phyloP scores from a whole-genome alignment of 1,140 invertebrate genomes.

The Ganaspis sp. region DNA sequence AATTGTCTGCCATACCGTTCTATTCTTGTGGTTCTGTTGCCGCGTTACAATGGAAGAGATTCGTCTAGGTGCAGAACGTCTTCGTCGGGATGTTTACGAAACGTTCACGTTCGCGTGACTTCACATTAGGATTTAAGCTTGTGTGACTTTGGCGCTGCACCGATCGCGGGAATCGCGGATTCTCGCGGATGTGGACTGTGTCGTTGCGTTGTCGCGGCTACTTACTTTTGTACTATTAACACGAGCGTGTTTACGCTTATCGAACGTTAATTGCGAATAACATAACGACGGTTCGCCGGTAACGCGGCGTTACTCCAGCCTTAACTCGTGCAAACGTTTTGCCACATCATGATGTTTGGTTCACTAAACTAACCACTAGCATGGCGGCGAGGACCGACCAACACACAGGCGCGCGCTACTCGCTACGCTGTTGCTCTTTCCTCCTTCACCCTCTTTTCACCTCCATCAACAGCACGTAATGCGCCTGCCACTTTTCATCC shows the following conservation, averaged over 20 bases:
- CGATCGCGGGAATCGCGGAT: conserved; percentile 27
- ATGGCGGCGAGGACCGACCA: conserved; percentile 74
- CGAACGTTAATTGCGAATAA: conserved; percentile 65
- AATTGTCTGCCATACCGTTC: conserved; percentile 35
- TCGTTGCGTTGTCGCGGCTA: conserved; percentile 19
- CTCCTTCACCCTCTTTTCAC: conserved; percentile 22
- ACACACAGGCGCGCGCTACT: conserved; percentile 60
- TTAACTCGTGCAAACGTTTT: conserved; percentile 71
- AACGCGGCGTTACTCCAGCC: conserved; percentile 63
- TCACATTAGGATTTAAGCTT: conserved; percentile 31
- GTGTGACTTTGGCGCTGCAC: conserved; percentile 29
- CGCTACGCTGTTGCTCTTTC: conserved; percentile 59
- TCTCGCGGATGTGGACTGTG: conserved; percentile 22
- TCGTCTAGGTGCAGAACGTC: conserved; percentile 26
- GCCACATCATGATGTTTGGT: conserved; percentile 77
- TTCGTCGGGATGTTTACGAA: conserved; percentile 30
- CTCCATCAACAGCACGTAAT: conserved; percentile 18
- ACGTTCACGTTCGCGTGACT: conserved; percentile 25
- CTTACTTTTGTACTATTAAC: conserved; percentile 58
- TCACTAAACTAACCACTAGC: conserved; percentile 76
- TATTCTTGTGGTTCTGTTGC: conserved; percentile 3
- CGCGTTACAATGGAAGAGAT: conserved; percentile 40
- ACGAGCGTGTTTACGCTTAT: conserved; percentile 63
- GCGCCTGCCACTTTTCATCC: neutral
- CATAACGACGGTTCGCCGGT: conserved; percentile 69